Conservation (phyloP, 53 echinoderm and acorn worm genomes). For the Patiria pectinifera region DNA sequence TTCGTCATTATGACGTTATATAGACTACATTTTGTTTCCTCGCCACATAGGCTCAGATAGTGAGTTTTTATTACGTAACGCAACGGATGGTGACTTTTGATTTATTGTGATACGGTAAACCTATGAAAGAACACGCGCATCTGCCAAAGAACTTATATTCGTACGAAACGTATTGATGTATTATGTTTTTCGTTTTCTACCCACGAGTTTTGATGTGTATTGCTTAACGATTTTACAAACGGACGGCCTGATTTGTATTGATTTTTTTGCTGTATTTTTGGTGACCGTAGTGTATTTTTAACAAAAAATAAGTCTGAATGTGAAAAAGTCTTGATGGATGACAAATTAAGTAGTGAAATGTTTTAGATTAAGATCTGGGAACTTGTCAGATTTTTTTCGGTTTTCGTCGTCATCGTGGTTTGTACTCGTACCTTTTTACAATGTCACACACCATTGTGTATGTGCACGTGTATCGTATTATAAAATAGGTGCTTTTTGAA, state of each 20-base stretch:
- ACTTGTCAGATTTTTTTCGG: conserved; percentile 17
- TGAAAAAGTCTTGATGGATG: conserved; percentile 39
- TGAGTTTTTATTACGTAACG: conserved; percentile 38
- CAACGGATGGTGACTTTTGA: conserved; percentile 39
- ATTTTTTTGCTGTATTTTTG: conserved; percentile 35
- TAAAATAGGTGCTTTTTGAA: conserved; percentile 53
- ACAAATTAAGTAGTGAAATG: conserved; percentile 3
- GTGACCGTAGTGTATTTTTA: conserved; percentile 30
- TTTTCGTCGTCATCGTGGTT: conserved; percentile 43
- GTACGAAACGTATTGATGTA: conserved; percentile 50
- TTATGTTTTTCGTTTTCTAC: conserved; percentile 54
- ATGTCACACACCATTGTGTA: conserved; percentile 28
- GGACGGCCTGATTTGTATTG: conserved; percentile 55
- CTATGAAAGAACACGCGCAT: conserved; percentile 40
- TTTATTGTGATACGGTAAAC: conserved; percentile 59
- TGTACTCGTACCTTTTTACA: conserved; percentile 52
- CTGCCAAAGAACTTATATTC: conserved; percentile 63
- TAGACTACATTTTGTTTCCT: conserved; percentile 52
- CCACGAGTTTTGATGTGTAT: conserved; percentile 62
- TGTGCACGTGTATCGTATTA: conserved; percentile 45
- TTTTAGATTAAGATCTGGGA: conserved; percentile 28
- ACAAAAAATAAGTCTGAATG: conserved; percentile 44
- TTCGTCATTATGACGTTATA: conserved; percentile 54
- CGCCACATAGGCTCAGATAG: conserved; percentile 52
- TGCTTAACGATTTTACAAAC: conserved; percentile 68